A percentile compares a stretch with the other conserved stretches of the same genome.
These are phyloP conservation scores for Tenualosa thibaudeaui DNA, from an alignment of 2,797 vertebrate species.

Conservation along the genomic window DNA sequence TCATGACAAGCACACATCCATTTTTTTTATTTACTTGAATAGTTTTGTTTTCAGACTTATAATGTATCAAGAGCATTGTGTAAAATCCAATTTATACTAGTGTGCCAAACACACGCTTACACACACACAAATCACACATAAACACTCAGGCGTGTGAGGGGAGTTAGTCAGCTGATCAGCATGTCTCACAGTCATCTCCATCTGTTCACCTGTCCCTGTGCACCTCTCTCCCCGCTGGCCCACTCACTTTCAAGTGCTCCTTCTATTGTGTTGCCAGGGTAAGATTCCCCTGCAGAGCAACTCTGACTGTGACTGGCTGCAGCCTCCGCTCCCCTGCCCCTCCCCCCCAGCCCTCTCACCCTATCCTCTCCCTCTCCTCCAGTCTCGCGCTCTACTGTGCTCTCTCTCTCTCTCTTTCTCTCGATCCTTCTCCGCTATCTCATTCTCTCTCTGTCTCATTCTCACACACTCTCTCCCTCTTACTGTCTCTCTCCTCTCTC, in stretches of 20 bases:
- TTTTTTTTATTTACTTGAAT: background rate
- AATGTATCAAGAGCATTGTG: too few relatives aligned
- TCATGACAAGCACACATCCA: background rate
- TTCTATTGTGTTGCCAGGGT: constrained; percentile 77
- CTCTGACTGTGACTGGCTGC: constrained; percentile 68
- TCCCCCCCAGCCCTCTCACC: constrained; percentile 46
- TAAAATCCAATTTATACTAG: background rate
- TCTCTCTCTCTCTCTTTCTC: constrained; percentile 33
- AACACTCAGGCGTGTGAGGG: constrained; percentile 39
- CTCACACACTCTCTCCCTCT: background rate
- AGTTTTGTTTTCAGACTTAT: background rate
- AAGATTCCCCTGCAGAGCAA: constrained; percentile 74
- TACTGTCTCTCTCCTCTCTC: background rate
- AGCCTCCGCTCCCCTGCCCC: constrained; percentile 52
- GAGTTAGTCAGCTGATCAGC: constrained; percentile 65
- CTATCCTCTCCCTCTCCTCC: constrained; percentile 46
- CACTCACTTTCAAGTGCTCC: constrained; percentile 55
- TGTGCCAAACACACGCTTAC: constrained; percentile 35
- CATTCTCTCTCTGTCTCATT: constrained; percentile 1
- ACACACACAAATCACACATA: constrained; percentile 33
- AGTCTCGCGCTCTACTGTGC: constrained; percentile 14
- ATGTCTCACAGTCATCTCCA: constrained; percentile 70
- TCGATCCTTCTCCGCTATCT: constrained; percentile 41
- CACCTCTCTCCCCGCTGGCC: constrained; percentile 43
- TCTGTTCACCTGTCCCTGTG: constrained; percentile 75